These are phyloP conservation scores for Microctenopoma steveboyesi DNA, from an alignment of 2,797 vertebrate genomes.

Conservation along the genomic window DNA sequence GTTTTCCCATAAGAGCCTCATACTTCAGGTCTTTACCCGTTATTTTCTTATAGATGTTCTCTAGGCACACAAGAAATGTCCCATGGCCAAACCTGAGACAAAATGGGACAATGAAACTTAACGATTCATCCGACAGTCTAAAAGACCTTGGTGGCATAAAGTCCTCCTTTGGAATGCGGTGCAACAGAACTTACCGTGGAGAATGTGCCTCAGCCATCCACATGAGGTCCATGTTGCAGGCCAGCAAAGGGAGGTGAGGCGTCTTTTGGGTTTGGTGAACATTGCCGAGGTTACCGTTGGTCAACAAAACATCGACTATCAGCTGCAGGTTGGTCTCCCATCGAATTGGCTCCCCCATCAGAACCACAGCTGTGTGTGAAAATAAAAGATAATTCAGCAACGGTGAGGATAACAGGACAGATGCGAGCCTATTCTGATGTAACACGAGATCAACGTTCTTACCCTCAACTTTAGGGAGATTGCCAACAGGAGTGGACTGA, in stretches of 20 bases:
- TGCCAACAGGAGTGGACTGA: conserved; percentile 84
- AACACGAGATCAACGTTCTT: conserved; percentile 36
- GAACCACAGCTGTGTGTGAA: conserved; percentile 83
- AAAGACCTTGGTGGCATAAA: neutral
- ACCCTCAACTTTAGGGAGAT: conserved; percentile 90
- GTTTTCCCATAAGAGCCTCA: conserved; percentile 91
- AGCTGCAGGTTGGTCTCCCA: conserved; percentile 96
- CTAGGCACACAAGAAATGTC: conserved; percentile 92
- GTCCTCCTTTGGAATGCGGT: neutral
- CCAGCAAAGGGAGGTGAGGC: conserved; percentile 89
- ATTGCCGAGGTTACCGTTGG: conserved; percentile 86
- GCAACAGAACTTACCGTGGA: conserved; percentile 81
- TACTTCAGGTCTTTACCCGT: conserved; percentile 92
- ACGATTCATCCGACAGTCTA: neutral
- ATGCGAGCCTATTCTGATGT: neutral
- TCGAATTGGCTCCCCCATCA: conserved; percentile 92
- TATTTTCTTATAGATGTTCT: conserved; percentile 95
- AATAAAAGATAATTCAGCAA: neutral
- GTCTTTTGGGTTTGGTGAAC: conserved; percentile 72
- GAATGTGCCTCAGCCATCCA: conserved; percentile 94
- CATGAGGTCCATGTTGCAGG: conserved; percentile 96
- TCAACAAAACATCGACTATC: conserved; percentile 89
- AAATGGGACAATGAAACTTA: neutral
- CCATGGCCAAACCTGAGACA: conserved; percentile 89
- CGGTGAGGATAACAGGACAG: neutral